A percentile compares a stretch with the other conserved stretches of the same genome.
Evolutionary conservation across 1,140 invertebrate genomes (phyloP).

Genomic region (Hylyphantes graminicola): DNA sequence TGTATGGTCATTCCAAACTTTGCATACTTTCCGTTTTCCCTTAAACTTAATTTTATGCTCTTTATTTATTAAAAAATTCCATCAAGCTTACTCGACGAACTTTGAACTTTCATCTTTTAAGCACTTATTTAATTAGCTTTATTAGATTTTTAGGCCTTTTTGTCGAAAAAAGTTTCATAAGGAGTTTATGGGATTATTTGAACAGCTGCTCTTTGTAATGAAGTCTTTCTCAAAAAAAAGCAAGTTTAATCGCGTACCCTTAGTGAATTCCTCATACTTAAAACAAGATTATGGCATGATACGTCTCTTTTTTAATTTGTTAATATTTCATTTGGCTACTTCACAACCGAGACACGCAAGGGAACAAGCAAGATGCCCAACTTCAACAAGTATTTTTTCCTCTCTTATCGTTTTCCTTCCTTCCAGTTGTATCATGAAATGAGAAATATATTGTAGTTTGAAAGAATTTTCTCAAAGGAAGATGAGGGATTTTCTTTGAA

Average conservation of each 20-base stretch:
- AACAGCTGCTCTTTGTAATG: background rate
- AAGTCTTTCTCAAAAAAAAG: conserved; percentile 1
- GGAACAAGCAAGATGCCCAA: background rate
- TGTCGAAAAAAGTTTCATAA: conserved; percentile 16
- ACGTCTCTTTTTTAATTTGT: conserved; percentile 19
- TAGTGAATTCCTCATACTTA: background rate
- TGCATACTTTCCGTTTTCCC: background rate
- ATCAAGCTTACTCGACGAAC: background rate
- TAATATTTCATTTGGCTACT: conserved; percentile 29
- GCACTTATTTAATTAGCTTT: background rate
- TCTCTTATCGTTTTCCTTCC: conserved; percentile 16
- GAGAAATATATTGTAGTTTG: conserved; percentile 23
- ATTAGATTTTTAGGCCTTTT: conserved; percentile 1
- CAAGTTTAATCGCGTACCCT: background rate
- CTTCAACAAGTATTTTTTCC: conserved; percentile 36
- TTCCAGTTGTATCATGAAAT: conserved; percentile 33
- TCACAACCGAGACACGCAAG: background rate
- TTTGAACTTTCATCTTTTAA: background rate
- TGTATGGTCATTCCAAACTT: background rate
- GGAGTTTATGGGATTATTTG: conserved; percentile 15
- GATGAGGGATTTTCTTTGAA: conserved; percentile 23
- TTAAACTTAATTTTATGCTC: background rate
- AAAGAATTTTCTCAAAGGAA: conserved; percentile 24
- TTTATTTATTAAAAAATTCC: background rate
- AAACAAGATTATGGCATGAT: conserved; percentile 28